Percentiles rank a stretch among this genome's conserved stretches.
Conservation (phyloP, 2,888 invertebrate species). For the Periphyllus acericola region DNA sequence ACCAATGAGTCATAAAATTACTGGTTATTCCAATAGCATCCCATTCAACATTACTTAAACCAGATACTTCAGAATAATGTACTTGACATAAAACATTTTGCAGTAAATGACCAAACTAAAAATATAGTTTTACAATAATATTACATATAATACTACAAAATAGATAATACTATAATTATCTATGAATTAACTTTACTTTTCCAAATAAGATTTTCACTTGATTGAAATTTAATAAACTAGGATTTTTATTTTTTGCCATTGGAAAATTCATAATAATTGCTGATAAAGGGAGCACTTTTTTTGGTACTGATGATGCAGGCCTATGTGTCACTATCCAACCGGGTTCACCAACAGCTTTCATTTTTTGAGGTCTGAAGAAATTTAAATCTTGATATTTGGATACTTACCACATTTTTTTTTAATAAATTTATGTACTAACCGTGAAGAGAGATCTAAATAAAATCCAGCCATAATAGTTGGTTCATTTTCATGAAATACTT, state of each 20-base stretch:
- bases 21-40: conserved; percentile 88
- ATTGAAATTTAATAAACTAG: conserved; percentile 78
- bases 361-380: conserved; percentile 70
- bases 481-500: conserved; percentile 78
- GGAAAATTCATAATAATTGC: conserved; percentile 87
- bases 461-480: conserved; percentile 80
- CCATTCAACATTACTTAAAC: conserved; percentile 90
- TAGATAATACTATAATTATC: too few relatives aligned
- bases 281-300: conserved; percentile 77
- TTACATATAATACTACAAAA: background rate
- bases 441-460: conserved; percentile 84
- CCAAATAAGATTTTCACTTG: conserved; percentile 82
- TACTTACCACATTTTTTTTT: background rate
- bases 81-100: conserved; percentile 86
- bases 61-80: conserved; percentile 85
- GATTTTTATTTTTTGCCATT: conserved; percentile 73
- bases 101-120: conserved; percentile 84
- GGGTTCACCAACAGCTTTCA: conserved; percentile 72
- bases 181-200: conserved; percentile 74
- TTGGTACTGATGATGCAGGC: conserved; percentile 66
- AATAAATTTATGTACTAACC: conserved; percentile 40
- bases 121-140: conserved; percentile 63
- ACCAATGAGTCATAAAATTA: conserved; percentile 83
- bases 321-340: conserved; percentile 85
- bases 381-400: background rate